Evolutionary conservation across 1,140 invertebrate genomes (phyloP).

Genomic region (Penaeus vannamei): DNA sequence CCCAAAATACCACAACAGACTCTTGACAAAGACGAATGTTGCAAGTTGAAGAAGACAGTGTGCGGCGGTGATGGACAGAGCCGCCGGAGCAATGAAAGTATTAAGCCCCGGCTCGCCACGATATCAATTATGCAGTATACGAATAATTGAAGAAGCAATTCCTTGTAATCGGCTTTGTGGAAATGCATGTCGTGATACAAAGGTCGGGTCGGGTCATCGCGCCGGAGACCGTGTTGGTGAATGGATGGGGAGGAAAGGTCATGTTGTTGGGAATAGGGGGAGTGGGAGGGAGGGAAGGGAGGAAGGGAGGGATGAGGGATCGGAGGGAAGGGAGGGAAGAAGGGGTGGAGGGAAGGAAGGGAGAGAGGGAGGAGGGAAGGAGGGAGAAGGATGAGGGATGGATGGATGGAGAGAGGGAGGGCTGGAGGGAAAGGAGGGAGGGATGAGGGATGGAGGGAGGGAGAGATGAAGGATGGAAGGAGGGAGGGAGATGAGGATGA

Average conservation of each 20-base stretch:
- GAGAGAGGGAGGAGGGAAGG: too few relatives aligned
- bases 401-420: neutral
- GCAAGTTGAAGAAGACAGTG: too few relatives aligned
- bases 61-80: neutral
- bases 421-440: neutral
- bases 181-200: slow-evolving; percentile 53
- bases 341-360: neutral
- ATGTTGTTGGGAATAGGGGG: neutral
- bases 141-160: slow-evolving; percentile 63
- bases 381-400: neutral
- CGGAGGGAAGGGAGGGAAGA: neutral
- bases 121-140: slow-evolving; percentile 64
- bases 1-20: too few relatives aligned
- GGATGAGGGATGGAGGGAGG: neutral
- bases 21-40: too few relatives aligned
- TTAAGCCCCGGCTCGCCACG: slow-evolving; percentile 42
- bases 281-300: too few relatives aligned
- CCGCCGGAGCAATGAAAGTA: slow-evolving; percentile 25
- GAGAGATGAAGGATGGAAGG: neutral
- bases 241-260: neutral
- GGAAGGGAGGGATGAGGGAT: neutral
- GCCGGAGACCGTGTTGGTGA: slow-evolving; percentile 39
- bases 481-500: neutral
- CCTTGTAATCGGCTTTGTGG: slow-evolving; percentile 61
- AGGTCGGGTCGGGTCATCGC: slow-evolving; percentile 17